Evolutionary conservation across 2,888 invertebrate genomes (phyloP).

Genomic region (Acanthosepion lycidas): DNA sequence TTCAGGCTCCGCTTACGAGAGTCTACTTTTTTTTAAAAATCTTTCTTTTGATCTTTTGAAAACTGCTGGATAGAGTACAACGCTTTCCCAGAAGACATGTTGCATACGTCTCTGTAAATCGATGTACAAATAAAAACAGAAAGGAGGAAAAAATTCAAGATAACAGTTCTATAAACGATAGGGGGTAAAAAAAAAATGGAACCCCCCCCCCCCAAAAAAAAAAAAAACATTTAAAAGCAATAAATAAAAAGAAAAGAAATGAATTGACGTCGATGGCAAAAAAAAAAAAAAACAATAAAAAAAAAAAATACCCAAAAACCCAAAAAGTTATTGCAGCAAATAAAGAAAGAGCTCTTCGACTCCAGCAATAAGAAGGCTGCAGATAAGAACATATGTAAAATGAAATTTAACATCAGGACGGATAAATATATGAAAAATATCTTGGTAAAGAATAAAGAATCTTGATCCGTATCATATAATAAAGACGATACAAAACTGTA

Average conservation of each 20-base stretch:
- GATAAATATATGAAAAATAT: background rate
- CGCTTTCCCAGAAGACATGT: background rate
- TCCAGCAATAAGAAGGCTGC: background rate
- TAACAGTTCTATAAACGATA: background rate
- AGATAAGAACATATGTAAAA: no score
- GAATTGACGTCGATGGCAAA: no score
- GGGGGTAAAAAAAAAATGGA: background rate
- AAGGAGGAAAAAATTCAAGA: background rate
- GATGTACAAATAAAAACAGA: background rate
- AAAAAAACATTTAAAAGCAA: background rate
- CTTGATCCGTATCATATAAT: background rate
- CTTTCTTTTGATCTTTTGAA: no score
- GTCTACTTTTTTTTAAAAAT: background rate
- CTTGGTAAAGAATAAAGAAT: background rate
- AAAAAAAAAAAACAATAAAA: background rate
- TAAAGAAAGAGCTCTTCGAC: background rate
- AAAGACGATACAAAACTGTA: background rate
- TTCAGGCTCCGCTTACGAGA: background rate
- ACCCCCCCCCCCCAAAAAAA: no score
- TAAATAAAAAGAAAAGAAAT: no score
- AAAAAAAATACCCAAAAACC: background rate
- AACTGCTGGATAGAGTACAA: no score
- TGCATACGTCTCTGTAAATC: background rate
- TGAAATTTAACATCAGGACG: background rate
- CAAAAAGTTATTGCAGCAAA: background rate